Evolutionary conservation across 2,113 vertebrate genomes (phyloP).

Genomic region (Thunnus maccoyii): DNA sequence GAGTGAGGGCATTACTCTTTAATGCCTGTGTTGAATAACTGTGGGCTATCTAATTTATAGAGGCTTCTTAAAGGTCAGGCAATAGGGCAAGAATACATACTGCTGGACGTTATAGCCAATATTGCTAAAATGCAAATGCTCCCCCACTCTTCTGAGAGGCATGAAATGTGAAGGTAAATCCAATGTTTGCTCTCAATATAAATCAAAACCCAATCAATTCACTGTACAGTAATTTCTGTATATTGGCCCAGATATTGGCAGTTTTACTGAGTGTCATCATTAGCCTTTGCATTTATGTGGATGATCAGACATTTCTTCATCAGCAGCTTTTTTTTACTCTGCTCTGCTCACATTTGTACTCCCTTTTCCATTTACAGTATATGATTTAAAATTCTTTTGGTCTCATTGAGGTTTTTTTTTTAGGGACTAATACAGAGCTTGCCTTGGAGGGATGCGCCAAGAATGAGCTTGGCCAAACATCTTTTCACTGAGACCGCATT

Average conservation of each 20-base stretch:
- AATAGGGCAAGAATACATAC: slow-evolving; percentile 55
- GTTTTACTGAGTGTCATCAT: slow-evolving; percentile 49
- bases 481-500: slow-evolving; percentile 48
- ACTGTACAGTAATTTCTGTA: slow-evolving; percentile 28
- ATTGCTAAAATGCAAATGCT: slow-evolving; percentile 54
- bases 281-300: slow-evolving; percentile 24
- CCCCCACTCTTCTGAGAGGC: slow-evolving; percentile 11
- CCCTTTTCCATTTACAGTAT: slow-evolving; percentile 21
- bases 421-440: slow-evolving; percentile 25
- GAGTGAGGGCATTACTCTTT: slow-evolving; percentile 67
- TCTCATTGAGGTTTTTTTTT: slow-evolving; percentile 26
- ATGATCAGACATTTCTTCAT: slow-evolving; percentile 28
- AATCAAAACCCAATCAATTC: slow-evolving; percentile 53
- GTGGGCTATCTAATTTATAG: slow-evolving; percentile 66
- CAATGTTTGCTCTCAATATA: slow-evolving; percentile 32
- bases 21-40: slow-evolving; percentile 72
- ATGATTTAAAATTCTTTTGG: slow-evolving; percentile 28
- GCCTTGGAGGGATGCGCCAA: slow-evolving; percentile 39
- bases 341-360: slow-evolving; percentile 6
- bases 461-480: slow-evolving; percentile 42
- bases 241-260: slow-evolving; percentile 39
- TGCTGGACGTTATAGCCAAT: slow-evolving; percentile 56
- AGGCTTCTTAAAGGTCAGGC: slow-evolving; percentile 72
- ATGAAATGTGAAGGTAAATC: background rate
- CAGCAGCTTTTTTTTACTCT: slow-evolving; percentile 9